Base-by-base conservation (phyloP, 2,888 invertebrate species). In the Agrenia bidenticulata region DNA sequence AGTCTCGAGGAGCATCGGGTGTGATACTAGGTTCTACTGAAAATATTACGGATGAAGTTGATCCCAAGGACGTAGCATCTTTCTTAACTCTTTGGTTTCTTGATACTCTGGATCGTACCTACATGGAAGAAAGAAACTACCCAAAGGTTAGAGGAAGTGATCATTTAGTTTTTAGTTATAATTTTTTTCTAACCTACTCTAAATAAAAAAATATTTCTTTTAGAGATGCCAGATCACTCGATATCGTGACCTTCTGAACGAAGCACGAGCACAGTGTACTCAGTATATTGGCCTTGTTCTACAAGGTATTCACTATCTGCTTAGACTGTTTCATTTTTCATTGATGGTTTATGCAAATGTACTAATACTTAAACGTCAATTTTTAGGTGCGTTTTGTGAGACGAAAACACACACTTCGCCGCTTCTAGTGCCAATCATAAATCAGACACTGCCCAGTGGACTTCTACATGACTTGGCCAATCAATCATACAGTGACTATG, bases 191-290 rank as follows among this genome's bases (percentile, higher is more conserved):
- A n/a, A n/a, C n/a, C n/a, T n/a, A n/a, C n/a, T n/a, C n/a, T n/a
- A n/a, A n/a, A n/a, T n/a, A n/a, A n/a, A n/a, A n/a, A n/a, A n/a
- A 63, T 64, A 63, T 64, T 58, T 57, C 24, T 78, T 79, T 59
- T 79, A 85, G 84, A 86, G 86, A 78, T 87, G 88, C 75, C 89
- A 88, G 69, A 84, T 87, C 72, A 88, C 88, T 1, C 89, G 89
- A 5, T 79, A 90, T 69, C 88, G 87, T 77, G 87, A 87, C 73
- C 81, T 89, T 55, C 80, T 92, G 61, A 77, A 81, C 9, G 80
- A 80, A 60, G 77, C 84, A 17, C 79, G 84, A 66, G 80, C 81
- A 74, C 88, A 84, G 81, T 87, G 84, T 81, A 86, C 86, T 4
- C 82, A 84, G 69, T 84, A 85, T 76, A 82, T 86, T 1, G 81